Evolutionary conservation across 1,140 invertebrate species (phyloP).

Genomic region (Drosophila bipectinata): DNA sequence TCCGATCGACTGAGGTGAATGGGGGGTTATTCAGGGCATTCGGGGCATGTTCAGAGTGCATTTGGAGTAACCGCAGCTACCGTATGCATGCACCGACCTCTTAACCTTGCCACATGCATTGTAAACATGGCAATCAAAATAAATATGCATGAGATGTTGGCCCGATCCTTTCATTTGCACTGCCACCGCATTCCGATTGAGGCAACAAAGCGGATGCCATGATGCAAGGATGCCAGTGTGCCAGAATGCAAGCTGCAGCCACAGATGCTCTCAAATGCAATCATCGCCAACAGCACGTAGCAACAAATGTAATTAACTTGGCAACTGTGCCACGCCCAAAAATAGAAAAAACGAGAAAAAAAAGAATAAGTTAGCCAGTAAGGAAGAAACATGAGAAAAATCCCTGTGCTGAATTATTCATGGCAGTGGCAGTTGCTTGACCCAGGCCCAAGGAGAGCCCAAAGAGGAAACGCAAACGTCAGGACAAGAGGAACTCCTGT

Average conservation of each 20-base stretch:
- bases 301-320: constrained; percentile 78
- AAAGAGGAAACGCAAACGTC: constrained; percentile 19
- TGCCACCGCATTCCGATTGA: constrained; percentile 36
- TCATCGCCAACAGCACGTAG: constrained; percentile 62
- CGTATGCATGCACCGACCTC: constrained; percentile 15
- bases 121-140: constrained; percentile 50
- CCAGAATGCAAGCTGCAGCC: constrained; percentile 1
- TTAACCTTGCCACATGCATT: constrained; percentile 41
- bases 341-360: background rate
- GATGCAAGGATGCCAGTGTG: background rate
- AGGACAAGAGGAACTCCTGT: constrained; percentile 35
- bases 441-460: constrained; percentile 33
- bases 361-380: background rate
- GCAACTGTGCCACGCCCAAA: constrained; percentile 52
- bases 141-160: constrained; percentile 45
- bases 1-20: constrained; percentile 57
- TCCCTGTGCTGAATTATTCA: constrained; percentile 70
- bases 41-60: background rate
- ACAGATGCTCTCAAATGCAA: constrained; percentile 56
- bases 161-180: background rate
- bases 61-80: constrained; percentile 27
- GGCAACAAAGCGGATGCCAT: constrained; percentile 29
- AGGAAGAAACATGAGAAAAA: constrained; percentile 13
- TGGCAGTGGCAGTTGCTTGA: constrained; percentile 73
- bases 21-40: constrained; percentile 6